Base-by-base conservation (phyloP, 2,888 invertebrate genomes). In the Xestia xanthographa region DNA sequence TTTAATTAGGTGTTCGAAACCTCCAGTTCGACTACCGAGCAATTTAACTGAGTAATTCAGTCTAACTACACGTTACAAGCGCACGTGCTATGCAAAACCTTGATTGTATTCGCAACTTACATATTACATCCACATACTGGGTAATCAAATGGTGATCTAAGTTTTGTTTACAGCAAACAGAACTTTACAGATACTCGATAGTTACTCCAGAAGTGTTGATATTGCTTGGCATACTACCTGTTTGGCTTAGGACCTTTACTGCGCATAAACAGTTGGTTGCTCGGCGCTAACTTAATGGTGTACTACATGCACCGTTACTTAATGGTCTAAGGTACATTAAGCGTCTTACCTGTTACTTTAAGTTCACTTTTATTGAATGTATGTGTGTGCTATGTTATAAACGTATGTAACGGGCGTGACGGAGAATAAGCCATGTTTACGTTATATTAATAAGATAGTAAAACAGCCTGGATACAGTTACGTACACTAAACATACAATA, bases 321-420 rank as follows among this genome's bases (percentile, higher is more conserved):
- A 77, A 77, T 71, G 68, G 63, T 62, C 56, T 53, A 56, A 48
- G 65, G 66, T 60, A 60, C 69, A 84, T 84, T 86, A 75, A 76
- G 50, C 70, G 8, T 22, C 34, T 58, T 69, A 79, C 79, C 79
- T 82, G 72, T 75, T 63, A 68, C 63, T 65, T 45, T 26, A 63
- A 71, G 79, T 77, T 74, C n/a, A 69, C 53, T 72, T 78, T 75
- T 70, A 82, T 45, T 69, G 63, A 63, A 53, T 65, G 62, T 26
- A 67, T 62, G 26, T 58, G 43, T 53, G 48, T 56, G 63, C 29
- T 60, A 26, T 29, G 29, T 20, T 20, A 9, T 26, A 60, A 4
- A 9, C 58, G 58, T 29, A 58, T 29, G 17, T 58, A 3, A 34
- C 34, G 34, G 34, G 34, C 34, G 34, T 34, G 8, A 3, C 3